Conservation (phyloP, 2,888 invertebrate genomes). For the Morinoia aosen region DNA sequence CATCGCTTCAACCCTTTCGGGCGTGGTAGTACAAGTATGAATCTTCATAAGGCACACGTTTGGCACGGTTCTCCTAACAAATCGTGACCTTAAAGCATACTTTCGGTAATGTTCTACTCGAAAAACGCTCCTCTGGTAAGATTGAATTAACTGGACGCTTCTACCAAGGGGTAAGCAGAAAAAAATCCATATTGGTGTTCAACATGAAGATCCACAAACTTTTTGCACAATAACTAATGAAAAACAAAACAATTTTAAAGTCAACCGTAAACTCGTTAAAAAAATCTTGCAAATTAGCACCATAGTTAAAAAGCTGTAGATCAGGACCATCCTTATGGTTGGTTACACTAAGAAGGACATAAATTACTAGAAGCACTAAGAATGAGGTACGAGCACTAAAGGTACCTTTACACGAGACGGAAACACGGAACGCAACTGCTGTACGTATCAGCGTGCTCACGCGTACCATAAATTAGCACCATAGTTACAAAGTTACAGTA, state of each 20-base stretch:
- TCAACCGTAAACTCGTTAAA: neutral
- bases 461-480: no score
- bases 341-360: neutral
- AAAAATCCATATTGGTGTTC: no score
- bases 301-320: neutral
- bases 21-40: no score
- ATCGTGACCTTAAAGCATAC: no score
- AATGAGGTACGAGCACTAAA: neutral
- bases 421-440: neutral
- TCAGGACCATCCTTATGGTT: neutral
- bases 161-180: no score
- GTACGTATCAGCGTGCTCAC: neutral
- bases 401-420: neutral
- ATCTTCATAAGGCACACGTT: no score
- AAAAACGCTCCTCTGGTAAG: no score
- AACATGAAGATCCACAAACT: neutral
- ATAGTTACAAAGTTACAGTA: neutral
- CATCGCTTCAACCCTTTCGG: no score
- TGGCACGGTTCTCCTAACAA: no score
- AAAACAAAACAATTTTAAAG: neutral
- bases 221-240: neutral
- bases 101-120: no score
- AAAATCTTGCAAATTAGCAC: neutral
- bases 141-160: no score
- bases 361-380: neutral